Conservation (phyloP, 2,113 vertebrate genomes). For the Menura novaehollandiae region DNA sequence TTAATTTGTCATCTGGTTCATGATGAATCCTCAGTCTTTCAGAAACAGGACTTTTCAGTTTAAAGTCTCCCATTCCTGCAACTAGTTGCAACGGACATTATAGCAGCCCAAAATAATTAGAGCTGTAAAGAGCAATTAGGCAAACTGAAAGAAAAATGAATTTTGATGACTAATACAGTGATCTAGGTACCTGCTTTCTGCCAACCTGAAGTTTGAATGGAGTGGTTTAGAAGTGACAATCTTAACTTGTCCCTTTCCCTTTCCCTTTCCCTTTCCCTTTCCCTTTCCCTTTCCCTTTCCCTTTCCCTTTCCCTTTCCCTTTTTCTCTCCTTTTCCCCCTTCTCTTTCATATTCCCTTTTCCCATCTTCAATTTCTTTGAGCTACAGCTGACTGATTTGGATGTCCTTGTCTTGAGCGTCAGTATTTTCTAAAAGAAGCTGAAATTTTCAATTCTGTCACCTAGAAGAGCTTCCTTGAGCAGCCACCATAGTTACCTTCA, state of each 20-base stretch:
- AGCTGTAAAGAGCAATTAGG: not conserved
- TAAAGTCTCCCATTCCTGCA: not conserved
- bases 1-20: not conserved
- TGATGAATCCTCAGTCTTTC: not conserved
- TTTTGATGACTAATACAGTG: not conserved
- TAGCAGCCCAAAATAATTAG: not conserved
- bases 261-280: not conserved
- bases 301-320: not conserved
- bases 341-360: not conserved
- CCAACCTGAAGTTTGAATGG: not conserved
- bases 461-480: not conserved
- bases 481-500: not conserved
- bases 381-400: not conserved
- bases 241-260: not conserved
- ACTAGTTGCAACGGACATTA: not conserved
- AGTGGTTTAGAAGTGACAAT: not conserved
- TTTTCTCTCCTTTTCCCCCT: not conserved
- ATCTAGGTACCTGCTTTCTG: not conserved
- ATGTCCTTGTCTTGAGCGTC: not conserved
- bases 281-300: too few relatives aligned
- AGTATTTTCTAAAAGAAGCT: not conserved
- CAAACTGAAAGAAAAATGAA: not conserved
- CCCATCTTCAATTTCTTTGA: not conserved
- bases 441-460: not conserved
- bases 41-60: not conserved